Base-by-base conservation (phyloP, 1,140 invertebrate species). In the Potamilus streckersoni region DNA sequence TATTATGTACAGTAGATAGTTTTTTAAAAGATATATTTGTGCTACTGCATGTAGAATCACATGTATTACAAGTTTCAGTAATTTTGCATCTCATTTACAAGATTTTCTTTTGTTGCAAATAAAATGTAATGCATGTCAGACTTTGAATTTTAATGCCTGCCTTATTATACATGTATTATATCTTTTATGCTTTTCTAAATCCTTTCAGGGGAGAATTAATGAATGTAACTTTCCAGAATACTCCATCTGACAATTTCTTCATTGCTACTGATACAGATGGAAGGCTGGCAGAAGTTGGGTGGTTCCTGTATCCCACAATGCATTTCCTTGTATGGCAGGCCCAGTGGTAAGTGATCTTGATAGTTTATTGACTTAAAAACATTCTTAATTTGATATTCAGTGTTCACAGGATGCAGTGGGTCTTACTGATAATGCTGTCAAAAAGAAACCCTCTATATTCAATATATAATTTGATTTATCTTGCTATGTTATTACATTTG, bases 301-400 rank as follows among this genome's bases (percentile, higher is more conserved):
- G 84, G 84, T 80, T 82, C 38, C 69, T 85, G 20, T 83, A 79
- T 77, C 84, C 84, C 2, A 83, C 81, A 23, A 74, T 84, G 68
- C 71, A 73, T n/a, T 85, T 84, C 62, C 73, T 84, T n/a, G 64
- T 78, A 16, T 85, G 84, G 84, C 82, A 85, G 61, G 74, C 78
- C 31, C 71, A 85, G 70, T 83, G 84, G 81, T 81, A 67, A 73
- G 70, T 73, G 16, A 31, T 49, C 23, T 31, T 73, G 6, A 17
- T 67, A n/a, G 12, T 49, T 49, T 49, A 49, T 49, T 49, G 6
- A 49, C 38, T 8, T 49, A 4, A 49, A 49, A 49, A 49, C 38
- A 49, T 49, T 49, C 38, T 6, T 49, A 49, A 49, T 49, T 49
- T 49, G 38, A 49, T 8, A 8, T 49, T 31, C 27, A 4, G 27